Evolutionary conservation across 2,113 vertebrate species (phyloP), one percentile per base, ranked within the genome.

Genomic region (Pachycephala philippinensis): DNA sequence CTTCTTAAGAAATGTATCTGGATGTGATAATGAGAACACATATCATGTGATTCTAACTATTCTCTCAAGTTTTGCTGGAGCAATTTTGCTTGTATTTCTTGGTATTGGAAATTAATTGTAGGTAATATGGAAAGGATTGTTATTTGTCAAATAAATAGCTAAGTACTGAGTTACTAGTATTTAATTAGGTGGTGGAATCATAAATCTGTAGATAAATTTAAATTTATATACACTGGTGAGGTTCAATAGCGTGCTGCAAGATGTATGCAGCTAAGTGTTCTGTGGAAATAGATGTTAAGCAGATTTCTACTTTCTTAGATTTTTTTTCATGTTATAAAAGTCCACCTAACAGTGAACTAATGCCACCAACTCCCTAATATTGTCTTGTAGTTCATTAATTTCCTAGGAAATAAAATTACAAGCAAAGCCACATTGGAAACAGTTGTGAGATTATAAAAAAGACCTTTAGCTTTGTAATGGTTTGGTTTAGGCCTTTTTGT

Each of bases 11-110:
- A 60, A 72, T 57, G 2, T 66, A n/a, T 78, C 24, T 72, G n/a
- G 17, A 40, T 78, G 42, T 49, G 39, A n/a, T 23, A 2, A 3
- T 70, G 22, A 54, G 42, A 42, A 65, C 0, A 0, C 11, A 2
- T 53, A 10, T 27, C 0, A 0, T 80, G 40, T 70, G 23, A 45
- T 50, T 90, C 21, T 59, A 42, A 59, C 35, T 49, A 22, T 5
- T 53, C 7, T 39, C 11, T 27, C 16, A 10, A 21, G 20, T 71
- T 82, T 79, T 75, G 21, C 30, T 68, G 30, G 27, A 10, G 3
- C 42, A 64, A 12, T 64, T 72, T 79, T 85, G 21, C 22, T 70
- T 85, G 6, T 70, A 11, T 49, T 69, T 92, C 54, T 86, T 75
- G 1, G 5, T 40, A 37, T n/a, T 57, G 13, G 49, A 79, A 75